Base-by-base conservation (phyloP, 2,797 vertebrate genomes). In the Nannoperca obscura region DNA sequence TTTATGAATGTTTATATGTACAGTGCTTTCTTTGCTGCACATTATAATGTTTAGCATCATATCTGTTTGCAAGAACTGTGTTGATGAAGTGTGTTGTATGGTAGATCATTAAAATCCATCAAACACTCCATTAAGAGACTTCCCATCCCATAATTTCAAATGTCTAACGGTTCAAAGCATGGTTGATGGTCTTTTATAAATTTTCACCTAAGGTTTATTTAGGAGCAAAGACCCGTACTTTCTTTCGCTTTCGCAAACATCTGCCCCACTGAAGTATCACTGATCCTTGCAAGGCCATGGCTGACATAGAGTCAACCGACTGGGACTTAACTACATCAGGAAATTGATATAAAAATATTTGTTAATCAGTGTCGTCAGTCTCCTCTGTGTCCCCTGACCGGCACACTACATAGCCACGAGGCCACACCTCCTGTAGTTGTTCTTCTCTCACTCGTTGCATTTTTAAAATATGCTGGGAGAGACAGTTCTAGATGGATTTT, bases 21-120 rank as follows among this genome's bases (percentile, higher is more conserved):
- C 7, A 1, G 27, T 49, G 9, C 40, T 32, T 60, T 40, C 20
- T 38, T 38, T 30, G 27, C 49, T 69, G 57, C 71, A 50, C 36
- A 61, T 67, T 57, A 30, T 65, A 53, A 81, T 44, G 59, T 14
- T 42, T 60, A 30, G 27, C 36, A 62, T 66, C 47, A 59, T 68
- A 47, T 62, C 42, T 78, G 66, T 87, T 80, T 64, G 32, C 54
- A 54, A 53, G 47, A 42, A 66, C 61, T 71, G 17, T 42, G 46
- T 22, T n/a, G 62, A 50, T 73, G 54, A 71, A 81, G 44, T 34
- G 54, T 30, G 34, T 69, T 78, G 60, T 49, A 70, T 76, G 49
- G 44, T 42, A 71, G 65, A 54, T 82, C 77, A 86, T 86, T 75
- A 87, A 80, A 81, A 87, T 74, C 70, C 68, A 86, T 87, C 67